A percentile compares a stretch with the other conserved stretches of the same genome.
Conservation (phyloP, 2,888 invertebrate species). For the Cerceris rybyensis region DNA sequence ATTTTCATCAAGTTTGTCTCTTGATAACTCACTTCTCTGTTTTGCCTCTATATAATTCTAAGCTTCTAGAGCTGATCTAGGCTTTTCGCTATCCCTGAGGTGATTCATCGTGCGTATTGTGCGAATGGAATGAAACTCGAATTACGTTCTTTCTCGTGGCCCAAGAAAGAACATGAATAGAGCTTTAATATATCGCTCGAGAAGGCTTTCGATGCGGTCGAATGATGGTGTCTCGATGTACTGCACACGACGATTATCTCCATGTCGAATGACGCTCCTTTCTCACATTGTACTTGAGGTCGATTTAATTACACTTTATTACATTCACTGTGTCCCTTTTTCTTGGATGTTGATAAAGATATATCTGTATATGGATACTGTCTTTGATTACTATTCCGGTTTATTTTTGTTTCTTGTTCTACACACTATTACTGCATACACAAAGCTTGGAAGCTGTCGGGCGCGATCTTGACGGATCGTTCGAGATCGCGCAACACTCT, state of each 20-base stretch:
- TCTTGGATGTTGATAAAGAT: too few species aligned
- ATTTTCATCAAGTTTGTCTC: conserved; percentile 61
- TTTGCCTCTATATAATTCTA: conserved; percentile 22
- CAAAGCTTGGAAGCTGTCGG: conserved; percentile 42
- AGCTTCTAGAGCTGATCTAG: conserved; percentile 36
- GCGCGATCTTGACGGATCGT: conserved; percentile 52
- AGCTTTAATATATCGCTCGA: conserved; percentile 53
- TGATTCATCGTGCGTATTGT: conserved; percentile 61
- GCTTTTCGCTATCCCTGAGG: conserved; percentile 56
- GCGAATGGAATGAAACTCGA: conserved; percentile 37
- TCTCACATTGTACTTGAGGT: conserved; percentile 14
- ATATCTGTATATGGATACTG: too few species aligned
- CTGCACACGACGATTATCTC: conserved; percentile 44
- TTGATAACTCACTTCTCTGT: conserved; percentile 4
- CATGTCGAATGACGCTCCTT: conserved; percentile 48
- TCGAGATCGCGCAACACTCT: conserved; percentile 64
- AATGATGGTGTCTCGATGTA: conserved; percentile 31
- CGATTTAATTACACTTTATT: conserved; percentile 20
- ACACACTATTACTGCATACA: conserved; percentile 52
- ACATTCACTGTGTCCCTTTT: conserved; percentile 14
- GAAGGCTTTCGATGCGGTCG: conserved; percentile 39
- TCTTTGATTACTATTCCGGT: background rate
- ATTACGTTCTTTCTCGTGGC: conserved; percentile 66
- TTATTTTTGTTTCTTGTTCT: conserved; percentile 13
- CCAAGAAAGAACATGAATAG: conserved; percentile 70